phyloP scores from a whole-genome alignment of 2,113 vertebrate species.

The Nothoprocta perdicaria region DNA sequence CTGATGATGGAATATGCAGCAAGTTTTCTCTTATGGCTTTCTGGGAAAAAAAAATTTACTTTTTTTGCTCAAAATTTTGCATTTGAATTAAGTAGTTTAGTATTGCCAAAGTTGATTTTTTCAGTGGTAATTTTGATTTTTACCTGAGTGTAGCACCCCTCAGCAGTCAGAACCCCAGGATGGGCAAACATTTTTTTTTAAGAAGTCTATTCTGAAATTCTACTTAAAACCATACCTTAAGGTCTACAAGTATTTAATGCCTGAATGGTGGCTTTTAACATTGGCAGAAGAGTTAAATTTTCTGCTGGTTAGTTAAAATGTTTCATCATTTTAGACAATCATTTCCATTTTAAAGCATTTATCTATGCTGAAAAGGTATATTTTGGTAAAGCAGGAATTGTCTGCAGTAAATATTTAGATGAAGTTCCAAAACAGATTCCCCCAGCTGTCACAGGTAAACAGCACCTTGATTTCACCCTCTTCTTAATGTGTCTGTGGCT shows the following conservation, averaged over 20 bases:
- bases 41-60: neutral
- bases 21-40: neutral
- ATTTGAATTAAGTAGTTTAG: neutral
- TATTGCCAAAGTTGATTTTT: neutral
- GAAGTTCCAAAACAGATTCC: neutral
- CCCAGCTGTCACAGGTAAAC: neutral
- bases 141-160: neutral
- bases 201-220: neutral
- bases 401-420: neutral
- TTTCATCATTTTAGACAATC: neutral
- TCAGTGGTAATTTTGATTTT: neutral
- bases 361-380: neutral
- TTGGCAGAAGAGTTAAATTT: neutral
- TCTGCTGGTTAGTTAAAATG: neutral
- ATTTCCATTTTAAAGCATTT: neutral
- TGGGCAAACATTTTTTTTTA: neutral
- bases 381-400: neutral
- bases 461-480: neutral
- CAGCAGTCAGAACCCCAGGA: neutral
- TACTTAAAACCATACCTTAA: neutral
- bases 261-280: neutral
- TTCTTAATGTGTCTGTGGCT: neutral
- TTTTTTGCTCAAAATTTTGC: neutral
- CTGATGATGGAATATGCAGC: neutral
- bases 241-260: neutral